Conservation (phyloP, 2,113 vertebrate genomes). For the Ondatra zibethicus region DNA sequence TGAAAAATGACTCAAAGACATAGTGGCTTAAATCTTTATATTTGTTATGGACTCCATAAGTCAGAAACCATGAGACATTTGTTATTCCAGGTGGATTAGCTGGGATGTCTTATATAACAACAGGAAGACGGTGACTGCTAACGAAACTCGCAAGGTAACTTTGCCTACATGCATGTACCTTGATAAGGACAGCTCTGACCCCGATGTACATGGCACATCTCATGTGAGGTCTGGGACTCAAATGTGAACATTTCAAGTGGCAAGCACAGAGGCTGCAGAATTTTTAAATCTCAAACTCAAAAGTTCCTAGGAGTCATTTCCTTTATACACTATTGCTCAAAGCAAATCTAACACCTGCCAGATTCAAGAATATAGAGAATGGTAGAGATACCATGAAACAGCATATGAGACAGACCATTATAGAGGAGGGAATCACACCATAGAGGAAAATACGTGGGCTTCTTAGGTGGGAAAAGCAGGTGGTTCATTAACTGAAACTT, state of each 20-base stretch:
- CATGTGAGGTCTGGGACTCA: not conserved
- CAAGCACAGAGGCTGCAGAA: not conserved
- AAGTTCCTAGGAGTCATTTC: not conserved
- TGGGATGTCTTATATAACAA: not conserved
- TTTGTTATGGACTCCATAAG: not conserved
- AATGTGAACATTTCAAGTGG: not conserved
- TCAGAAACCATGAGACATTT: not conserved
- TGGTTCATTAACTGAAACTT: not conserved
- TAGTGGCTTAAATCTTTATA: not conserved
- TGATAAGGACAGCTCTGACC: not conserved
- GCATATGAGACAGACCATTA: not conserved
- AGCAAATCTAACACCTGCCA: not conserved
- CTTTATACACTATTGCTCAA: not conserved
- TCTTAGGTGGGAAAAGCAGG: not conserved
- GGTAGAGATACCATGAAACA: not conserved
- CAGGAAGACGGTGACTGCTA: not conserved
- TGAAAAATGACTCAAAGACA: not conserved
- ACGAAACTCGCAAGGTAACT: not conserved
- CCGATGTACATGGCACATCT: not conserved
- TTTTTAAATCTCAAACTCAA: not conserved
- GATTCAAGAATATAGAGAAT: not conserved
- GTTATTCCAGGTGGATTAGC: not conserved
- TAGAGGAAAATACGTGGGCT: not conserved
- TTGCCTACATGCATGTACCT: not conserved
- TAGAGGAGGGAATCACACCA: not conserved